These are phyloP conservation scores for Corbicula japonica DNA, from an alignment of 2,888 invertebrate species.

Conservation along the genomic window DNA sequence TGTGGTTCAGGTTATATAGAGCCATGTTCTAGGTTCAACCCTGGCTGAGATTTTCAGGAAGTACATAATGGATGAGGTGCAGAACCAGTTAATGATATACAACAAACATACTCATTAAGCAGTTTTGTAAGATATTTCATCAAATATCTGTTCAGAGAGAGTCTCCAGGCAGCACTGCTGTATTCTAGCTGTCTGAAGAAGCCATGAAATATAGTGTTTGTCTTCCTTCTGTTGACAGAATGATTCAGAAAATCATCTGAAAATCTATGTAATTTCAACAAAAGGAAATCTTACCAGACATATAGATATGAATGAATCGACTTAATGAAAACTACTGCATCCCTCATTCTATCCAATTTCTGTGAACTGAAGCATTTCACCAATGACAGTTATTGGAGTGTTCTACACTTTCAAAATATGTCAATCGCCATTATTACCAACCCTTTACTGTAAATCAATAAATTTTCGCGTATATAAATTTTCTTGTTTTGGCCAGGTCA, in stretches of 20 bases:
- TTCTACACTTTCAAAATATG: neutral
- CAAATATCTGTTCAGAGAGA: neutral
- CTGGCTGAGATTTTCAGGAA: neutral
- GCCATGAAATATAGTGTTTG: slow-evolving; percentile 17
- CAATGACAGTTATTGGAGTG: slow-evolving; percentile 13
- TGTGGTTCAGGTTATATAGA: too few species aligned
- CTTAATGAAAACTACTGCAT: slow-evolving; percentile 35
- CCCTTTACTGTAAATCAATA: neutral
- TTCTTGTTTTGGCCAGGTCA: too few species aligned
- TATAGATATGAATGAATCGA: slow-evolving; percentile 6
- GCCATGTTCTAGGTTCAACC: neutral
- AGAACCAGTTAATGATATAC: neutral
- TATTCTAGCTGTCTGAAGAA: slow-evolving; percentile 2
- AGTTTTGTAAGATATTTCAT: neutral
- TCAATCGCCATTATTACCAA: neutral
- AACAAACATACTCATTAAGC: slow-evolving; percentile 17
- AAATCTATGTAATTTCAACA: slow-evolving; percentile 21
- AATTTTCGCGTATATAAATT: neutral
- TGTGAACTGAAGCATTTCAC: neutral
- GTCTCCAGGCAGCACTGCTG: neutral
- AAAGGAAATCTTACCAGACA: slow-evolving; percentile 8
- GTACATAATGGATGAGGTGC: neutral
- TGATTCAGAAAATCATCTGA: slow-evolving; percentile 23
- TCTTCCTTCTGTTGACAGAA: slow-evolving; percentile 16
- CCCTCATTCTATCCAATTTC: slow-evolving; percentile 1